Evolutionary conservation across 2,888 invertebrate species (phyloP).

Genomic region (Sthenelais limicola): DNA sequence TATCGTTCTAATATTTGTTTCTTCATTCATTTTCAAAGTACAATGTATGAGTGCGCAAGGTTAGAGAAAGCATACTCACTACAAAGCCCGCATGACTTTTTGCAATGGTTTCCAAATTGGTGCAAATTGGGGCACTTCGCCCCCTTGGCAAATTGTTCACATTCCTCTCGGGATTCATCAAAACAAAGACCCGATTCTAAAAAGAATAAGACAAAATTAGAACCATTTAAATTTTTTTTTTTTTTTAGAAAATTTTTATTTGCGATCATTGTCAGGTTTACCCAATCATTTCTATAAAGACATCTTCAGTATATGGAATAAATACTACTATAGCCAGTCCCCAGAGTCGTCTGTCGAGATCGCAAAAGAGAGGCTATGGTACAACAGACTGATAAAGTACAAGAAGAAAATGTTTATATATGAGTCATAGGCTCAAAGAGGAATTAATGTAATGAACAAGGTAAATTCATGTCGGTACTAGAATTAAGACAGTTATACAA

Average conservation of each 20-base stretch:
- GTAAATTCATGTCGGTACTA: too few relatives aligned
- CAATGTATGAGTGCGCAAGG: too few relatives aligned
- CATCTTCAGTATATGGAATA: background rate
- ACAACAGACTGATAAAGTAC: background rate
- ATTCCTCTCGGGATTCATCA: conserved; percentile 28
- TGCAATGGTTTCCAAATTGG: conserved; percentile 59
- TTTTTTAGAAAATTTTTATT: too few relatives aligned
- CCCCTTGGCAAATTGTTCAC: conserved; percentile 38
- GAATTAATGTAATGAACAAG: too few relatives aligned
- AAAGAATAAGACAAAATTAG: too few relatives aligned
- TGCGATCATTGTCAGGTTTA: too few relatives aligned
- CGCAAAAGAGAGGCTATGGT: background rate
- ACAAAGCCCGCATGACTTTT: conserved; percentile 61
- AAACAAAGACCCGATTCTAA: conserved; percentile 39
- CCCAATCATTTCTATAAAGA: background rate
- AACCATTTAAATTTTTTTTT: background rate
- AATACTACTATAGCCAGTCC: background rate
- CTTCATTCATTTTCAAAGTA: too few relatives aligned
- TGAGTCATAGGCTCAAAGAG: background rate
- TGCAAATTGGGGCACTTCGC: conserved; percentile 41
- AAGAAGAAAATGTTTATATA: background rate
- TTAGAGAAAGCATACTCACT: conserved; percentile 53
- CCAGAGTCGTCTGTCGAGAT: background rate
- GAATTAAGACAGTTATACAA: too few relatives aligned
- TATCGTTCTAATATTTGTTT: too few relatives aligned